Evolutionary conservation across 2,113 vertebrate species (phyloP), one percentile per base, ranked within the genome.

Genomic region (Paralichthys olivaceus): DNA sequence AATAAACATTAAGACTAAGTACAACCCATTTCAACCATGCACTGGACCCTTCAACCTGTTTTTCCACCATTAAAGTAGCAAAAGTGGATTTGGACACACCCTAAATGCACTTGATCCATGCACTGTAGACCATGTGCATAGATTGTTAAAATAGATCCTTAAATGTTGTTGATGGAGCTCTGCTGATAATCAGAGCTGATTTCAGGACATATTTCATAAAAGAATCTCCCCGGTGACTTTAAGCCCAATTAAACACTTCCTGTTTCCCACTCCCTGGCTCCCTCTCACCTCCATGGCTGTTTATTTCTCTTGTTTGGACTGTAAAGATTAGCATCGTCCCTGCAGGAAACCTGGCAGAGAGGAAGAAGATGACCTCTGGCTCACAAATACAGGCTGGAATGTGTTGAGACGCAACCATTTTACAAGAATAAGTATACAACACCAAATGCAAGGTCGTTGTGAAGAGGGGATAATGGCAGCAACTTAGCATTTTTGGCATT

Each of bases 241-340:
- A 69, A 61, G 58, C 83, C 68, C 81, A 87, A 72, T 88, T 89
- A 76, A 86, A 84, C 26, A 85, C 92, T 95, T 96, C 92, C 91
- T 89, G 91, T 87, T 87, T 63, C 78, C 73, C 85, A 78, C 80
- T 90, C 94, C 94, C 92, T 84, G 91, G 9, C 85, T 93, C 90
- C 91, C 84, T 88, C 77, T 77, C 68, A 73, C 91, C 84, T 92
- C 81, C 82, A 81, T 75, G 77, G 63, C 74, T 89, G 87, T 92
- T 89, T 95, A 91, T 94, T 94, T 91, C 91, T 92, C 32, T 0
- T 75, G 55, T 84, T 92, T 92, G 80, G 73, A 79, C 83, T 88
- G 88, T 72, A 75, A 80, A 79, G 93, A 96, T 95, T 91, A 67
- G 76, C 69, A 90, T 96, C 90, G 94, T 15, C 17, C 75, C 87